These are phyloP conservation scores for Orbicella faveolata DNA, from an alignment of 64 coral and sea anemone genomes.

Conservation along the genomic window DNA sequence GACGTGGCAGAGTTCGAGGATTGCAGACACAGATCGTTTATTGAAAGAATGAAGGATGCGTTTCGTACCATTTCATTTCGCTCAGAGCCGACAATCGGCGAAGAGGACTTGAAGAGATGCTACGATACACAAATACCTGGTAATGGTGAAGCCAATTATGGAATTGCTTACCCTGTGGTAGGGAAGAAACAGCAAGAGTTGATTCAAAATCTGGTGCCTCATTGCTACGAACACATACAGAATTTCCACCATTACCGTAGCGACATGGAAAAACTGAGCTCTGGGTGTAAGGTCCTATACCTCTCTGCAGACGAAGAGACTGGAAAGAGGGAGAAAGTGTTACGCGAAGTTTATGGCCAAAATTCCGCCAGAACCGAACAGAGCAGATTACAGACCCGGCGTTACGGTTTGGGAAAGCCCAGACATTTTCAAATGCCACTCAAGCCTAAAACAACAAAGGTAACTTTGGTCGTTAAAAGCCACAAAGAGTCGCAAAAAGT, in stretches of 20 bases:
- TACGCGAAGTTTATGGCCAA: background rate
- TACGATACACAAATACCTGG: background rate
- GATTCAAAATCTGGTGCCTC: conserved; percentile 2
- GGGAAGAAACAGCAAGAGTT: conserved; percentile 4
- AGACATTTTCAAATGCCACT: background rate
- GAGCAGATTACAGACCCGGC: background rate
- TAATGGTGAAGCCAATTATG: background rate
- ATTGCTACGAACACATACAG: conserved; percentile 12
- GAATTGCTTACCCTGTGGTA: background rate
- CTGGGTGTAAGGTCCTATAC: conserved; percentile 9
- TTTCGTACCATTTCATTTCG: conserved; percentile 26
- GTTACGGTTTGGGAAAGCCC: background rate
- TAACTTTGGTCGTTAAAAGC: background rate
- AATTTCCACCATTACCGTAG: conserved; percentile 32
- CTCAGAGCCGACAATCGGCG: conserved; percentile 6
- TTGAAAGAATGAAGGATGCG: conserved; percentile 5
- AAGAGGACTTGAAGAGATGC: background rate
- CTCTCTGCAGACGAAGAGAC: background rate
- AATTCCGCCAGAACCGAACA: background rate
- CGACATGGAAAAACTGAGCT: conserved; percentile 8
- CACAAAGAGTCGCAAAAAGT: background rate
- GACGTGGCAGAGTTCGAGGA: conserved; percentile 15
- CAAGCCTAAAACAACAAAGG: background rate
- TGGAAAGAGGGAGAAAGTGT: background rate
- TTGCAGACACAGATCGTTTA: background rate